These are phyloP conservation scores for Gambusia yucatana DNA, from an alignment of 2,797 vertebrate species.

Conservation along the genomic window DNA sequence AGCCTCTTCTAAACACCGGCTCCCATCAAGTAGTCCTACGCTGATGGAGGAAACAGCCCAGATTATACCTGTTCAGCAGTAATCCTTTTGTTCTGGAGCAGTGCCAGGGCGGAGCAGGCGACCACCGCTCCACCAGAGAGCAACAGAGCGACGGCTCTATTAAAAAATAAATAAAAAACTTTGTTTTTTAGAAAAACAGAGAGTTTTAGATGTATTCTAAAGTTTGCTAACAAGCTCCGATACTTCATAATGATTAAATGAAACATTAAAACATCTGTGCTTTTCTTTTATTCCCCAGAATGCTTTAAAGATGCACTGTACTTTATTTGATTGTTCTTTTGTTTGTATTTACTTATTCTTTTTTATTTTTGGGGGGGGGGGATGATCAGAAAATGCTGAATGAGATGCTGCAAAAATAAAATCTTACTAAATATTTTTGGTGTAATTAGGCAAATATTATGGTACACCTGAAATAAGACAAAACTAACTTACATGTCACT, in stretches of 20 bases:
- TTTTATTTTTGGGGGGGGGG: too few species aligned
- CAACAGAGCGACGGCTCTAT: background rate
- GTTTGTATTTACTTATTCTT: too few species aligned
- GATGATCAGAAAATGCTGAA: background rate
- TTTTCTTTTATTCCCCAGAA: background rate
- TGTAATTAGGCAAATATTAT: too few species aligned
- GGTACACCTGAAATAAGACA: too few species aligned
- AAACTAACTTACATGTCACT: too few species aligned
- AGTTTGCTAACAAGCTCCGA: background rate
- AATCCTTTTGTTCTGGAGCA: constrained; percentile 73
- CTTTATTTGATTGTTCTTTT: background rate
- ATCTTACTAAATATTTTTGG: too few species aligned
- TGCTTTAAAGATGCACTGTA: background rate
- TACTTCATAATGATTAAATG: background rate
- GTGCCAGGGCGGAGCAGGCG: constrained; percentile 64
- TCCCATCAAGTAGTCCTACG: constrained; percentile 70
- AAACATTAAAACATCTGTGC: background rate
- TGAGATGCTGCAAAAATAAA: too few species aligned
- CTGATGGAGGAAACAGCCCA: constrained; percentile 77
- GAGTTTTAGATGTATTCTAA: background rate
- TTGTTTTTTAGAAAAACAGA: background rate
- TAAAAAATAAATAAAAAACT: too few species aligned
- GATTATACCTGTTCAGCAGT: constrained; percentile 79
- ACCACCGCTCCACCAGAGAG: constrained; percentile 49
- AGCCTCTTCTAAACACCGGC: constrained; percentile 70